Evolutionary conservation across 2,888 invertebrate species (phyloP).

Genomic region (Erannis defoliaria): DNA sequence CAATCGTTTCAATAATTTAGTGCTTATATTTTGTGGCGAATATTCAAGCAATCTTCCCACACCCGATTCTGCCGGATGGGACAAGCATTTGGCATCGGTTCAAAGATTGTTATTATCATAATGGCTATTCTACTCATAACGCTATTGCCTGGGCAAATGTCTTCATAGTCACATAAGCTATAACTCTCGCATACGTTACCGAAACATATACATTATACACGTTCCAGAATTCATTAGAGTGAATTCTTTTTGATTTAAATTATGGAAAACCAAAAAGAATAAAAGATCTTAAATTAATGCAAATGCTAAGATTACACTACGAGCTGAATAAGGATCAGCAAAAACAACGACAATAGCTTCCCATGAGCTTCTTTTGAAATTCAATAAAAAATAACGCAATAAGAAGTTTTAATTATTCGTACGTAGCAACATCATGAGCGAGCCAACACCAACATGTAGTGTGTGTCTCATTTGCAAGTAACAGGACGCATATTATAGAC

Average conservation of each 20-base stretch:
- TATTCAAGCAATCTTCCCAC: slow-evolving; percentile 66
- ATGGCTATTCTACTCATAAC: slow-evolving; percentile 79
- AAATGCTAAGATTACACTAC: slow-evolving; percentile 24
- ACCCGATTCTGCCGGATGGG: slow-evolving; percentile 59
- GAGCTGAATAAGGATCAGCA: slow-evolving; percentile 40
- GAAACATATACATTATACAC: no score
- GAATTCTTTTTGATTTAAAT: slow-evolving; percentile 58
- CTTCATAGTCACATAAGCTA: slow-evolving; percentile 70
- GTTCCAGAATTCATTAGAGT: no score
- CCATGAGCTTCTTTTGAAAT: slow-evolving; percentile 51
- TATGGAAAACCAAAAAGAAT: slow-evolving; percentile 42
- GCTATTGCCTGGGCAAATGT: slow-evolving; percentile 72
- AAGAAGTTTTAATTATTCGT: slow-evolving; percentile 78
- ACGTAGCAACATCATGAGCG: slow-evolving; percentile 75
- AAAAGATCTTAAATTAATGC: slow-evolving; percentile 28
- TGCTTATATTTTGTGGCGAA: slow-evolving; percentile 68
- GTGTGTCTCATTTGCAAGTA: slow-evolving; percentile 86
- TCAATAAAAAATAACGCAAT: slow-evolving; percentile 53
- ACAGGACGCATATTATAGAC: slow-evolving; percentile 85
- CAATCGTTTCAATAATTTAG: slow-evolving; percentile 61
- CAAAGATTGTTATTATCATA: slow-evolving; percentile 80
- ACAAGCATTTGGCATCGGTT: slow-evolving; percentile 76
- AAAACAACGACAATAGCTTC: slow-evolving; percentile 44
- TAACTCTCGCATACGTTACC: slow-evolving; percentile 73
- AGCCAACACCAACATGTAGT: slow-evolving; percentile 75